Conservation (phyloP, 2,888 invertebrate species). For the Acanthoscelides obtectus region DNA sequence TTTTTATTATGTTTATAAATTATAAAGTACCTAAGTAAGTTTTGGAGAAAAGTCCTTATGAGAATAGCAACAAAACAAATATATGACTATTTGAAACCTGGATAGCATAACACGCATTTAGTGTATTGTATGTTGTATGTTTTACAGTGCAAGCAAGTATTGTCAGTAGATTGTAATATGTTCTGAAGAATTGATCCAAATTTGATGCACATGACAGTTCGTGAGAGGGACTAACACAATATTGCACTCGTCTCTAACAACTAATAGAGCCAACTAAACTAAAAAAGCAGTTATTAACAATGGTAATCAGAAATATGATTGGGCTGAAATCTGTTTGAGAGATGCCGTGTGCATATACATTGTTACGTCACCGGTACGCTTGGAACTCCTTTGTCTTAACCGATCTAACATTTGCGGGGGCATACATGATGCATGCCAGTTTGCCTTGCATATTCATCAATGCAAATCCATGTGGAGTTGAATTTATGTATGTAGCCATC, state of each 20-base stretch:
- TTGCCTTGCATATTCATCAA: not conserved
- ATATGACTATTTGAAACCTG: too few relatives aligned
- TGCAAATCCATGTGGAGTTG: not conserved
- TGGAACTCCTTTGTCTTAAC: not conserved
- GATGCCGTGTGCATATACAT: not conserved
- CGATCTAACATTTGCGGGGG: not conserved
- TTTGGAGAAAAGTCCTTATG: too few relatives aligned
- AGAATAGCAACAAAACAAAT: too few relatives aligned
- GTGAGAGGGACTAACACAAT: slow-evolving; percentile 26
- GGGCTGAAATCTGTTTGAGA: not conserved
- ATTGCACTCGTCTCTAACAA: slow-evolving; percentile 27
- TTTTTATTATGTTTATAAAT: too few relatives aligned
- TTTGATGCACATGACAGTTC: slow-evolving; percentile 16
- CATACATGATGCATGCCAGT: not conserved
- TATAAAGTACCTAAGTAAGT: too few relatives aligned
- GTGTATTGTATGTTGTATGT: too few relatives aligned
- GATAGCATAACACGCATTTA: too few relatives aligned
- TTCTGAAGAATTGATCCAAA: not conserved
- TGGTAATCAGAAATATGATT: not conserved
- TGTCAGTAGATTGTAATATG: too few relatives aligned
- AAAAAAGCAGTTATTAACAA: slow-evolving; percentile 2
- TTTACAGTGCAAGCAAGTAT: too few relatives aligned
- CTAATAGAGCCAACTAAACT: slow-evolving; percentile 10
- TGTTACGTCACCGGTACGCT: not conserved
- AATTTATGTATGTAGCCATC: not conserved